Evolutionary conservation across 2,888 invertebrate genomes (phyloP).

Genomic region (Formica aserva): DNA sequence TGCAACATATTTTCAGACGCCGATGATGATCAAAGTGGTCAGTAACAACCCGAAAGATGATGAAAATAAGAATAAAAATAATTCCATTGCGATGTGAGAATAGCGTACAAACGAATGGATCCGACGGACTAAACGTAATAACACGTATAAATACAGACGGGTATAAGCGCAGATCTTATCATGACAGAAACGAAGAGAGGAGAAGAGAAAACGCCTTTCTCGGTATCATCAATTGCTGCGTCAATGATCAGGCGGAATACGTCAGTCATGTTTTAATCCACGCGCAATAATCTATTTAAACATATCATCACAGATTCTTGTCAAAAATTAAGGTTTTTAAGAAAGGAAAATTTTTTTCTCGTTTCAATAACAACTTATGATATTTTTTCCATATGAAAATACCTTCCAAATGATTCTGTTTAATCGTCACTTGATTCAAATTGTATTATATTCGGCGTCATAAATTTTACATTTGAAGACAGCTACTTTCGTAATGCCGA

Average conservation of each 20-base stretch:
- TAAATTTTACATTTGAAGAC: too few species aligned
- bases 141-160: constrained; percentile 16
- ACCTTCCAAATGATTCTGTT: too few species aligned
- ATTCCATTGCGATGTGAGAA: constrained; percentile 45
- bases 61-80: neutral
- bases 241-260: neutral
- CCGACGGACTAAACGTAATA: neutral
- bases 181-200: neutral
- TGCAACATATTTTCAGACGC: neutral
- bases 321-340: neutral
- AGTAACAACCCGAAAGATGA: constrained; percentile 34
- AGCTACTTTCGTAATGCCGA: too few species aligned
- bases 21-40: constrained; percentile 23
- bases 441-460: too few species aligned
- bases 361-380: neutral
- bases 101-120: constrained; percentile 13
- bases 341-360: neutral
- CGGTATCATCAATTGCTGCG: neutral
- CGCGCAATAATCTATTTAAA: neutral
- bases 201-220: neutral
- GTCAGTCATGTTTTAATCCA: neutral
- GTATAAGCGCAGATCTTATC: constrained; percentile 14
- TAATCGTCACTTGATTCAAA: too few species aligned
- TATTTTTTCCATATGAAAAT: neutral
- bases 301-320: neutral